Evolutionary conservation across 37 sponge, comb jelly and placozoan species (phyloP), one percentile per base, ranked within the genome.

Genomic region (Spongilla lacustris): DNA sequence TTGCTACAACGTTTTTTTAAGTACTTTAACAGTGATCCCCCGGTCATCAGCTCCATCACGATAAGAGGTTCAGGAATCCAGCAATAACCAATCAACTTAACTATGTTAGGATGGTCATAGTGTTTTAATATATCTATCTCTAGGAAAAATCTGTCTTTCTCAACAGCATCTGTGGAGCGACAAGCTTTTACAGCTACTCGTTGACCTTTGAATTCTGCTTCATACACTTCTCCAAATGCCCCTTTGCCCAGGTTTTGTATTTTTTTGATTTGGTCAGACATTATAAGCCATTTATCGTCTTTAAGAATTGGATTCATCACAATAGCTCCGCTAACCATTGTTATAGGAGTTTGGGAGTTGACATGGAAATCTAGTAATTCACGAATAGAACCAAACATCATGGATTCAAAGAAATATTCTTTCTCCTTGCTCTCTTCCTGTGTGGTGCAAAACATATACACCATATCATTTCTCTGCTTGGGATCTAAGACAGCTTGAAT

Each of bases 31-130:
- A 98, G 91, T 10, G 94, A 90, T 69, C 98, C 98, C 0, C 97
- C 97, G 0, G 87, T 83, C 95, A 98, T 94, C 30, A 98, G 84
- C 92, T 98, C 98, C 96, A 98, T 98, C 24, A 98, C 86, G 34
- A 98, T 98, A 36, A 98, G 87, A 0, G 94, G 92, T 10, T 96
- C 96, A 31, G 86, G 86, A 29, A 96, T 93, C 14, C 95, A 81
- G 66, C 90, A 89, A 17, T 96, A 78, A 5, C 98, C 98, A 26
- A 98, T 89, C 77, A 96, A 71, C 77, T 84, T 84, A 38, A 98
- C 98, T 74, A 98, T 92, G 50, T 98, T 93, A 14, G 96, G 98
- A 87, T 98, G 98, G 37, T 90, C 83, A 79, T 98, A 96, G 76
- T 96, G 96, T 35, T 93, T 89, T 73, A 98, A 50, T 32, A 98